Conservation (phyloP, 2,113 vertebrate species). For the Heterochromis multidens region DNA sequence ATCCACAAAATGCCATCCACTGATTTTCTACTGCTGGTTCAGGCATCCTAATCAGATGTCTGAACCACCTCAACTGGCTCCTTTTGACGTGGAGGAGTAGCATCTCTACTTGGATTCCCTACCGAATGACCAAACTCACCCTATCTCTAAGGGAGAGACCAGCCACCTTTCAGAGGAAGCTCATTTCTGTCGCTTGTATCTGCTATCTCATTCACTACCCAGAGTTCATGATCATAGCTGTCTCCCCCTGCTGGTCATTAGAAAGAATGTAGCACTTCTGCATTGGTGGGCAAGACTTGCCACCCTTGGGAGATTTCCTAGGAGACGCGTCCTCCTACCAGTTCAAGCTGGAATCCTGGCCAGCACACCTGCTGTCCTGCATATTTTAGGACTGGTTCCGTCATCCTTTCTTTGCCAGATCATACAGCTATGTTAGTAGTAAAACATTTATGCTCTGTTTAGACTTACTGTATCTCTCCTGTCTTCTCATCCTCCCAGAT, state of each 20-base stretch:
- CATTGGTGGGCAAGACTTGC: neutral
- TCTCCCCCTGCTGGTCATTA: neutral
- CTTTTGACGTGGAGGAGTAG: too few species aligned
- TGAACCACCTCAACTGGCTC: too few species aligned
- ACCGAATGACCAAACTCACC: neutral
- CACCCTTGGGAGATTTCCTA: neutral
- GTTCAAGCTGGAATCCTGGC: neutral
- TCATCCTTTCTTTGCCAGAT: too few species aligned
- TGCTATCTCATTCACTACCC: neutral
- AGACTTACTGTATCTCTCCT: too few species aligned
- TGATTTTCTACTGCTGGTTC: too few species aligned
- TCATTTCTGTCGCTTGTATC: neutral
- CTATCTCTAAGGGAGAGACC: neutral
- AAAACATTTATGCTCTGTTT: too few species aligned
- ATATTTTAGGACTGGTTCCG: too few species aligned
- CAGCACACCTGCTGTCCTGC: too few species aligned
- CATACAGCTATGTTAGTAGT: too few species aligned
- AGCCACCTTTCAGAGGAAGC: neutral
- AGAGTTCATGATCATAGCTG: neutral
- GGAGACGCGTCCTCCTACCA: neutral
- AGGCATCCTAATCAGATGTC: too few species aligned
- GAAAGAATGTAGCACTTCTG: neutral
- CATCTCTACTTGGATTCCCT: neutral
- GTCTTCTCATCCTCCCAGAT: too few species aligned
- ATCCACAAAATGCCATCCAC: neutral